Base-by-base conservation (phyloP, 2,888 invertebrate species). In the Mycogona germanica region DNA sequence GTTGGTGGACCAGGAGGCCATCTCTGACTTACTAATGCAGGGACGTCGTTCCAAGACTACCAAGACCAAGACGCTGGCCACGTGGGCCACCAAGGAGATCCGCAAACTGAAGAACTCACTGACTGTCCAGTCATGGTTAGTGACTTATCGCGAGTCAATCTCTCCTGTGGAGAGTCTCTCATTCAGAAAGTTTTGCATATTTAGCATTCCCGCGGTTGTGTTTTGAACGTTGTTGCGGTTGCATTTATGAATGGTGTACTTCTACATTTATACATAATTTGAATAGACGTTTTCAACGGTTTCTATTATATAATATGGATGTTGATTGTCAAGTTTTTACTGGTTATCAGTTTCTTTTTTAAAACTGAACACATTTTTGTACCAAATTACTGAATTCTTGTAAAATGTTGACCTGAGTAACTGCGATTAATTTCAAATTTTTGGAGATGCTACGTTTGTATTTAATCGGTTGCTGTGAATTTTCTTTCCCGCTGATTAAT, bases 11-110 rank as follows among this genome's bases (percentile, higher is more conserved):
- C 81, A 84, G 64, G 83, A 83, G 47, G 76, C 82, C 42, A 83
- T 97, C 61, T 79, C 79, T 54, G 85, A 87, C 61, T 77, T 97
- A 70, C 75, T 97, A 64, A 78, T 80, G 58, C 82, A 83, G 63
- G 96, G 93, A 54, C 82, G 89, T 61, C 81, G 87, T 61, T 91
- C 91, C 51, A 85, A 88, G 67, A 80, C 79, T 37, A 76, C 75
- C 60, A 91, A 95, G 72, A 87, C 93, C 60, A 96, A 93, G 76
- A 81, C 85, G 55, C 76, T 96, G 61, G 87, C 93, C 62, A 84
- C 78, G 63, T 98, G 97, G 97, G 96, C 96, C 58, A 79, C 84
- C 58, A 93, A 93, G 75, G 95, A 95, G 75, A 82, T 98, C 66
- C 82, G 88, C 66, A 89, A 87, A 73, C 76, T 92, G 67, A 92